phyloP scores from a whole-genome alignment of 2,113 vertebrate species.

The Donacobius atricapilla region DNA sequence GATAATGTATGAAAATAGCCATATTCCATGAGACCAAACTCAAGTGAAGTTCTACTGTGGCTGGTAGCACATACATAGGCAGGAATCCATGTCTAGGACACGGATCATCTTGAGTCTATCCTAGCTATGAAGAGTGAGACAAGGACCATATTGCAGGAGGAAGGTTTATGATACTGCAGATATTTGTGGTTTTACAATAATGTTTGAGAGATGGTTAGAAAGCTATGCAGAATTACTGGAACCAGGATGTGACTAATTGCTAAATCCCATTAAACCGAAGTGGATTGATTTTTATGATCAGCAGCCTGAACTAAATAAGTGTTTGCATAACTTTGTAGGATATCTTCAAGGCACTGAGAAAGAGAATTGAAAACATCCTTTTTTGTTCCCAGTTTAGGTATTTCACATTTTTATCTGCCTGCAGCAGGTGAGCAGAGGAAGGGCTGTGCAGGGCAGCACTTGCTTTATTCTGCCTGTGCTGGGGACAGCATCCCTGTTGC shows the following conservation, averaged over 20 bases:
- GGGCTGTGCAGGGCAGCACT: neutral
- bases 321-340: neutral
- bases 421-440: neutral
- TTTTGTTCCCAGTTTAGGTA: neutral
- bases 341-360: neutral
- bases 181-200: neutral
- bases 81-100: fast-evolving
- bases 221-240: neutral
- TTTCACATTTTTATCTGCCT: neutral
- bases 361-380: neutral
- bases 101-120: neutral
- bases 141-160: neutral
- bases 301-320: neutral
- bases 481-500: neutral
- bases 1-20: neutral
- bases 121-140: fast-evolving
- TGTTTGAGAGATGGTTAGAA: neutral
- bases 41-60: neutral
- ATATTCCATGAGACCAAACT: neutral
- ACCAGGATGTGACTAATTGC: neutral
- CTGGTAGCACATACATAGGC: neutral
- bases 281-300: neutral
- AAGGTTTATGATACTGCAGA: neutral
- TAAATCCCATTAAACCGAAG: neutral
- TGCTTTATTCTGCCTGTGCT: neutral